Evolutionary conservation across 2,888 invertebrate genomes (phyloP).

Genomic region (Ormyrus rosae): DNA sequence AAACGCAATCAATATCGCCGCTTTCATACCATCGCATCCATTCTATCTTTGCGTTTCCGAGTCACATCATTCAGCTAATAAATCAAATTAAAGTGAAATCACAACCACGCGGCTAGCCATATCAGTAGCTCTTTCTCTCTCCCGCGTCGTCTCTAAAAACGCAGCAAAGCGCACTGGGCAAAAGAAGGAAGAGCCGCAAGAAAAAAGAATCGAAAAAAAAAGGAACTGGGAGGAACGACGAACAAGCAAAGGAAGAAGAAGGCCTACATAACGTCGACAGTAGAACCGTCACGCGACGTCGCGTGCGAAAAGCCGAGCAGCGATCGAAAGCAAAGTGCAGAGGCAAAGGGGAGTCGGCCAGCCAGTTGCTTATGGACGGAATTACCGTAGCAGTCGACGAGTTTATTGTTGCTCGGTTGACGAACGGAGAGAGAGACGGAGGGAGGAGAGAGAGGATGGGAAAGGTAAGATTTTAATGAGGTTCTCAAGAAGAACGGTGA

Average conservation of each 20-base stretch:
- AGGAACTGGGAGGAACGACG: not conserved
- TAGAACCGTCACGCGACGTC: slow-evolving; percentile 64
- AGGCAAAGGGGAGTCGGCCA: not conserved
- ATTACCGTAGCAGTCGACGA: slow-evolving; percentile 1
- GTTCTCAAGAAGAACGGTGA: slow-evolving; percentile 29
- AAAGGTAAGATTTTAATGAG: slow-evolving; percentile 27
- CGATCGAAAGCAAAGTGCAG: slow-evolving; percentile 62
- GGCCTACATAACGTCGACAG: not conserved
- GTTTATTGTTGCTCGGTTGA: slow-evolving; percentile 25
- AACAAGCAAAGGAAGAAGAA: not conserved
- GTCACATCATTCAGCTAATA: no score
- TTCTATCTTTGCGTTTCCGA: no score
- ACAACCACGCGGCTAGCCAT: no score
- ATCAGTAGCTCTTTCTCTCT: no score
- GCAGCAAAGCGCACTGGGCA: no score
- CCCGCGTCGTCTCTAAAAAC: no score
- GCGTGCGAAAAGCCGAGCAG: slow-evolving; percentile 60
- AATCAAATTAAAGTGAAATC: no score
- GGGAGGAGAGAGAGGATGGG: slow-evolving; percentile 5
- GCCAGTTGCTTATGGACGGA: slow-evolving; percentile 19
- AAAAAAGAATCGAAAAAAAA: not conserved
- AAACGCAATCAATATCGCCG: no score
- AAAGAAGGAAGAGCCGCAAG: no score
- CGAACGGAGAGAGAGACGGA: not conserved
- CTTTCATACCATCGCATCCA: no score